Percentiles rank a stretch among this genome's conserved stretches.
phyloP scores from a whole-genome alignment of 1,140 invertebrate genomes.

The Atta cephalotes region DNA sequence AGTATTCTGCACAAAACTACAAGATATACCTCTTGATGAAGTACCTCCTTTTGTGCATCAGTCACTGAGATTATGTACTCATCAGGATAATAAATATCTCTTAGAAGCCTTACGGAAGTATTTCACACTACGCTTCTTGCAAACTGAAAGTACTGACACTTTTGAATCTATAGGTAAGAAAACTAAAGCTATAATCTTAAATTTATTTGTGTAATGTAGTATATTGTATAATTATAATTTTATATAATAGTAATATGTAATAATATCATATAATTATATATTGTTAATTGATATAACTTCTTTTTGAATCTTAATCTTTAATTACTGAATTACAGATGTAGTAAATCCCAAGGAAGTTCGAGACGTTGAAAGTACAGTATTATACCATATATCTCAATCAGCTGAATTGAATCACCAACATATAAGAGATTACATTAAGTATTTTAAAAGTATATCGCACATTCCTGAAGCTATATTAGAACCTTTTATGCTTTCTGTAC shows the following conservation, averaged over 20 bases:
- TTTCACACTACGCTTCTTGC: conserved; percentile 80
- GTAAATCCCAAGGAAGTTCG: conserved; percentile 80
- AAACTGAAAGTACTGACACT: conserved; percentile 62
- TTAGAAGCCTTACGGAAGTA: conserved; percentile 83
- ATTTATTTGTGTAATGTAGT: neutral
- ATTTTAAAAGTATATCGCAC: conserved; percentile 84
- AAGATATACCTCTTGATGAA: conserved; percentile 79
- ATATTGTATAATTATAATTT: neutral
- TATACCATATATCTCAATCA: conserved; percentile 87
- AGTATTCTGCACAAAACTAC: conserved; percentile 81
- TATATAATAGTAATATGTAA: too few relatives aligned
- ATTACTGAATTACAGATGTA: conserved; percentile 64
- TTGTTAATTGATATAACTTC: neutral
- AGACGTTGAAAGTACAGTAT: conserved; percentile 86
- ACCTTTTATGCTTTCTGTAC: conserved; percentile 86
- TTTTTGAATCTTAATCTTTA: conserved; percentile 15
- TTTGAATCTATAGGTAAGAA: conserved; percentile 77
- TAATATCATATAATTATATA: too few relatives aligned
- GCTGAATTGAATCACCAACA: conserved; percentile 84
- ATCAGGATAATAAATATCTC: conserved; percentile 79
- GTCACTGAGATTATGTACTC: conserved; percentile 81
- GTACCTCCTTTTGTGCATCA: conserved; percentile 86
- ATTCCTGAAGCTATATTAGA: conserved; percentile 86
- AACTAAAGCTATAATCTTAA: neutral
- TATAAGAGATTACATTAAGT: conserved; percentile 86